Percentiles rank a stretch among this genome's conserved stretches.
Conservation (phyloP, 2,797 vertebrate species). For the Artibeus jamaicensis region DNA sequence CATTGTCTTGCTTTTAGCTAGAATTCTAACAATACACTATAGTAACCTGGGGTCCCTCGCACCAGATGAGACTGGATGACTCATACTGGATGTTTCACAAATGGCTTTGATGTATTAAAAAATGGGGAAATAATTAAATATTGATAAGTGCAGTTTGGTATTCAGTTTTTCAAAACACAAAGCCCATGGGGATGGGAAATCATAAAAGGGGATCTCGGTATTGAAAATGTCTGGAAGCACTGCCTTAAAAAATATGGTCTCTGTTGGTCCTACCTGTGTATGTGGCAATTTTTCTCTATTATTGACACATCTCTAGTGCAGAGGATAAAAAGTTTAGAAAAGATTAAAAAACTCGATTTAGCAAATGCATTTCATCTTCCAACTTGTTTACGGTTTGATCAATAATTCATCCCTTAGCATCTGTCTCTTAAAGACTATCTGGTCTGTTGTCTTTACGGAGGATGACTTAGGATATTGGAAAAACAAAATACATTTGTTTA, state of each 20-base stretch:
- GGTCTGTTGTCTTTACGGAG: conserved; percentile 1
- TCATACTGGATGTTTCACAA: background rate
- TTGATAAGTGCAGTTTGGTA: conserved; percentile 29
- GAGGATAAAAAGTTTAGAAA: conserved; percentile 12
- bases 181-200: background rate
- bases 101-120: conserved; percentile 58
- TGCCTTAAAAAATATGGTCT: background rate
- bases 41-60: background rate
- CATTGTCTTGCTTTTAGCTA: conserved; percentile 16
- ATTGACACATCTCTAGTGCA: background rate
- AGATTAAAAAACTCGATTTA: background rate
- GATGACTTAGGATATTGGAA: conserved; percentile 4
- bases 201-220: background rate
- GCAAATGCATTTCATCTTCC: conserved; percentile 18
- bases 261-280: background rate
- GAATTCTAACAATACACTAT: background rate
- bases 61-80: background rate
- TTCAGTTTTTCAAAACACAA: conserved; percentile 27
- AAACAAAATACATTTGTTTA: conserved; percentile 49
- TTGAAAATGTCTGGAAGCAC: background rate
- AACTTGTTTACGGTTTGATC: conserved; percentile 52
- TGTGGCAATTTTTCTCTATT: background rate
- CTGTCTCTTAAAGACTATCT: conserved; percentile 41
- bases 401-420: conserved; percentile 58
- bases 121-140: conserved; percentile 52